Evolutionary conservation across 2,888 invertebrate species (phyloP).

Genomic region (Alviniconcha strummeri): DNA sequence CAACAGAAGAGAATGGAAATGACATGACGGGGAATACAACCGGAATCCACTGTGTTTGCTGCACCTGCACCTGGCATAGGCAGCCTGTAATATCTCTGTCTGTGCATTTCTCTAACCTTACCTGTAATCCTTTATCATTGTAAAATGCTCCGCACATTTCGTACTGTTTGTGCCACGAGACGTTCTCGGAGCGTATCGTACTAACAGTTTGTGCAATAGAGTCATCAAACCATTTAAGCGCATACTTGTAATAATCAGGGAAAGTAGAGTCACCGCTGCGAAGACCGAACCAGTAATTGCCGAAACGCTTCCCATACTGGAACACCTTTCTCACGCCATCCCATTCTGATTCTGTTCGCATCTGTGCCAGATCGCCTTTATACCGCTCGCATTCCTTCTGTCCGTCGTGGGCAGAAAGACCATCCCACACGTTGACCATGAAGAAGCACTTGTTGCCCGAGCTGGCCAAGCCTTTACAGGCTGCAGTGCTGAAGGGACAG

Average conservation of each 20-base stretch:
- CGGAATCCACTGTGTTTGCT: not conserved
- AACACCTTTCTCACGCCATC: constrained; percentile 3
- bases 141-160: constrained; percentile 7
- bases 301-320: constrained; percentile 12
- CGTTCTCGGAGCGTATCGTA: too few species aligned
- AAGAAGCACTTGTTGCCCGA: constrained; percentile 17
- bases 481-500: not conserved
- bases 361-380: constrained; percentile 8
- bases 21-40: not conserved
- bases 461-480: not conserved
- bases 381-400: constrained; percentile 11
- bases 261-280: not conserved
- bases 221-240: constrained; percentile 4
- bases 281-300: not conserved
- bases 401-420: not conserved
- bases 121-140: not conserved
- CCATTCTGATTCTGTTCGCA: constrained; percentile 23
- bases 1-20: not conserved
- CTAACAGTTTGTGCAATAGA: constrained; percentile 5
- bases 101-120: not conserved
- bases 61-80: not conserved
- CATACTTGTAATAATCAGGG: constrained; percentile 10
- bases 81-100: not conserved
- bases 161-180: not conserved
- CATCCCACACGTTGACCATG: not conserved